phyloP scores from a whole-genome alignment of 2,113 vertebrate genomes.

The Otis tarda region DNA sequence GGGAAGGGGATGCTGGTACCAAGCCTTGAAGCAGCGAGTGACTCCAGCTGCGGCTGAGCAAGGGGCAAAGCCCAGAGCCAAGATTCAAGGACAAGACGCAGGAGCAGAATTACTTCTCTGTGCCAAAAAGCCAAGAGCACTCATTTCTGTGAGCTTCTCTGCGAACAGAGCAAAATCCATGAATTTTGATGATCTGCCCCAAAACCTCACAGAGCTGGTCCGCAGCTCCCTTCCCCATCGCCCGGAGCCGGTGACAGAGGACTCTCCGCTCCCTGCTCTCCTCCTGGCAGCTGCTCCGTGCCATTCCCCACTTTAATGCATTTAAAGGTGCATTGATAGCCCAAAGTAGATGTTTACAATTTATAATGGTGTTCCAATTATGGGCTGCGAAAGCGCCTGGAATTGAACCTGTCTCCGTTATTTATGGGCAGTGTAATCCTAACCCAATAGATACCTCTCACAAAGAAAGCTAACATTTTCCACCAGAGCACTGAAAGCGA shows the following conservation, averaged over 20 bases:
- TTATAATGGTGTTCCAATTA: slow-evolving; percentile 46
- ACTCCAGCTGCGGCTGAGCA: background rate
- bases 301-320: background rate
- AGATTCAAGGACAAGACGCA: background rate
- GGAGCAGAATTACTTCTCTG: background rate
- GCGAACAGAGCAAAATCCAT: background rate
- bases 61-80: background rate
- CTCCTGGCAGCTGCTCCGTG: background rate
- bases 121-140: background rate
- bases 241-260: background rate
- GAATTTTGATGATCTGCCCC: background rate
- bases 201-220: fast-evolving
- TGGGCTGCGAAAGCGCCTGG: slow-evolving; percentile 22
- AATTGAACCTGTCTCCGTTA: slow-evolving; percentile 33
- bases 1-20: background rate
- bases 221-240: background rate
- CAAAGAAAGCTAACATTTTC: slow-evolving; percentile 2
- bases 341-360: slow-evolving; percentile 34
- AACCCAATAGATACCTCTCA: slow-evolving; percentile 4
- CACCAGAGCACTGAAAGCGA: background rate
- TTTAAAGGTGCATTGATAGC: background rate
- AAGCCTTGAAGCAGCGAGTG: background rate
- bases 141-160: background rate
- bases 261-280: background rate
- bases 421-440: slow-evolving; percentile 50